Evolutionary conservation across 2,113 vertebrate genomes (phyloP), one percentile per base, ranked within the genome.

Genomic region (Mola mola): DNA sequence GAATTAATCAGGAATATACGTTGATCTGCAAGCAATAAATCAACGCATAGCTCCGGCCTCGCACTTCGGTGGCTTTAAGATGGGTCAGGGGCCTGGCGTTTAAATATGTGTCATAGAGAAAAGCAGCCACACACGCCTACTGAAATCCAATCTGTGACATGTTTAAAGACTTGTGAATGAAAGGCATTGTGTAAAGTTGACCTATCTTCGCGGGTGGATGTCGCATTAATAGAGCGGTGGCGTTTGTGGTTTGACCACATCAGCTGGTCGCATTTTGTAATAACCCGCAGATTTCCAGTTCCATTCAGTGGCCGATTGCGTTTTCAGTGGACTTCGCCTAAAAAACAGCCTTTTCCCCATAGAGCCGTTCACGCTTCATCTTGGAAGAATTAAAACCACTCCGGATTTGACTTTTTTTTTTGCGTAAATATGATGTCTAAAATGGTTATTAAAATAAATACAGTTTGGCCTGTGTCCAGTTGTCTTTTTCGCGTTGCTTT

Each of bases 131-230:
- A 75, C 57, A 85, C 83, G 78, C 75, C 75, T 53, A 73, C 65
- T 66, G 21, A 71, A 78, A 66, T 15, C 52, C 38, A 66, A 51
- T 53, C 33, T 48, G 17, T 75, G 75, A 75, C 75, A 65, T 48
- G 68, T 61, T 69, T 28, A 71, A 33, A 76, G 38, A 72, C 48
- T 71, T 80, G 61, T 81, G 81, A 86, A 84, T 86, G 79, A 82
- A 76, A 79, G 70, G 72, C 67, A 63, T 78, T 86, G 77, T 78
- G 37, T 40, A 31, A 61, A 81, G 48, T 49, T 78, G 42, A 70
- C 37, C 29, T 62, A 12, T 66, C 47, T 62, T 37, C 71, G 20
- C 61, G 36, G 8, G 12, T 55, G 46, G 46, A 78, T 61, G 34
- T 46, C 43, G 48, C 16, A 31, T 8, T 8, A 55, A 25, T 44